Evolutionary conservation across 2,888 invertebrate genomes (phyloP), one percentile per base, ranked within the genome.

Genomic region (Plebejus argus): DNA sequence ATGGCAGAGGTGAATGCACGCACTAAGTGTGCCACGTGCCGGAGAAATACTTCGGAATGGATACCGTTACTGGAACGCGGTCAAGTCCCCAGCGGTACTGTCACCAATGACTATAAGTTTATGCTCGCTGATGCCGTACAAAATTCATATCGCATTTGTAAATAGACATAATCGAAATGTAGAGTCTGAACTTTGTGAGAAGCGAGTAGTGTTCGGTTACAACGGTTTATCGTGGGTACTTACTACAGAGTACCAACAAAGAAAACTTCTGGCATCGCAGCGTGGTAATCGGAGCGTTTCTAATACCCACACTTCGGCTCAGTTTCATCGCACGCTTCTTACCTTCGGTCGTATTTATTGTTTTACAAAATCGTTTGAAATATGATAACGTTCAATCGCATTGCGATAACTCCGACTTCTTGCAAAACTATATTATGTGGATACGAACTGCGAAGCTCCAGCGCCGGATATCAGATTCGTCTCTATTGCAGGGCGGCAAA

Each of bases 351-450:
- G 90, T 93, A 89, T 91, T 93, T 92, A 91, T 92, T 91, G 91
- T 92, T 93, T 93, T 93, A 91, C 92, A 92, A 92, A 93, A 93
- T 90, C 92, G 91, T 94, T 93, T 93, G 93, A 91, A 93, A 94
- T 90, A 90, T 90, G 92, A 94, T 94, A 94, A 89, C 91, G 91
- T 92, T 93, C 87, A 87, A 87, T 88, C 87, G 86, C 89, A 87
- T 87, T 87, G 86, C 78, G 71, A 83, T 88, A 86, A 87, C 86
- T 89, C 86, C 86, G 87, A 83, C 87, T 91, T 91, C 90, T 90
- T 91, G 90, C 86, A 87, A 89, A 90, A 91, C 90, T 91, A 93
- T 91, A 91, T 90, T 33, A 15, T 61, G 61, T 61, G 23, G 61
- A 23, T 28, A 66, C 66, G 6, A 33, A 33, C 66, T 66, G 12